Base-by-base conservation (phyloP, 2,797 vertebrate genomes). In the Poecile montanus region DNA sequence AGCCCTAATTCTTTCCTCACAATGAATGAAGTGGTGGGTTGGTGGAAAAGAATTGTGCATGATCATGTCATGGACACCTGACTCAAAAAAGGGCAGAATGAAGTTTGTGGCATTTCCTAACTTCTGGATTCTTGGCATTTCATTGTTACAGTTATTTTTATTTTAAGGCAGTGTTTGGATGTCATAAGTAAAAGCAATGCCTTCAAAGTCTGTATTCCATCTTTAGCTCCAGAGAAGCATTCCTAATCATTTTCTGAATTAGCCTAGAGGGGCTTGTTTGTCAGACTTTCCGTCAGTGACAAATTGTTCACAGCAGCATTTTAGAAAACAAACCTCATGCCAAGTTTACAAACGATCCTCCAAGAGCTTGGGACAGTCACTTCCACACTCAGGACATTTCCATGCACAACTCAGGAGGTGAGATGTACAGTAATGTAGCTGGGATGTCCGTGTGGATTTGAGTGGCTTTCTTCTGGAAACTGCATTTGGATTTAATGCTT, bases 291-390 rank as follows among this genome's bases (percentile, higher is more conserved):
- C 63, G 66, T 54, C 58, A 74, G 47, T 89, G 92, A 80, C 85
- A 85, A 83, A 91, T 88, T 77, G 72, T 68, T 93, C 71, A 58
- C 71, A 45, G 74, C 78, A 87, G 65, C 42, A n/a, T 91, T 95
- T 93, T 79, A 47, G 45, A 80, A 93, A 85, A 70, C 81, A 83
- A 93, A 60, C 54, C 47, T 78, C 29, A 8, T 42, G 47, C 89
- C 68, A 83, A 54, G 58, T 65, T 85, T 86, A 65, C 51, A 84
- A 75, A 71, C 0, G 47, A 54, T 84, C 51, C 81, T 75, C 62
- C 82, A 75, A 56, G 60, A 85, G 44, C 3, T 29, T 36, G 50
- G 57, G 32, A 42, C 45, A 54, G 57, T 27, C 68, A 15, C 58
- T 68, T 68, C 30, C 58, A 53, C 16, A 2, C 40, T 73, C 44